Evolutionary conservation across 2,797 vertebrate species (phyloP).

Genomic region (Orientallactaga sibirica): DNA sequence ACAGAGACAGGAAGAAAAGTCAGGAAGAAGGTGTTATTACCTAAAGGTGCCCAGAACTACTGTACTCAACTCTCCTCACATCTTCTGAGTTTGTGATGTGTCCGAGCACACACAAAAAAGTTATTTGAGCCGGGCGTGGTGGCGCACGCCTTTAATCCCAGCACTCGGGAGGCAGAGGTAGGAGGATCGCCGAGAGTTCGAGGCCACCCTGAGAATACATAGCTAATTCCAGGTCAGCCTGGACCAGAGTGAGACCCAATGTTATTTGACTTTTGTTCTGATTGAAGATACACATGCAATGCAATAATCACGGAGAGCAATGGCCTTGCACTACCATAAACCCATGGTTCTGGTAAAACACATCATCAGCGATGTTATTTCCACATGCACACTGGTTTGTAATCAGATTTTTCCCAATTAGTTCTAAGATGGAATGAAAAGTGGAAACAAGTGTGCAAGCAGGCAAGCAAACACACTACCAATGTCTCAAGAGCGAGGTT

Average conservation of each 20-base stretch:
- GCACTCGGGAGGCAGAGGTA: too few relatives aligned
- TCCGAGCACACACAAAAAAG: slow-evolving; percentile 60
- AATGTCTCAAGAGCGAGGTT: slow-evolving; percentile 51
- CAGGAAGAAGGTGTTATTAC: slow-evolving; percentile 87
- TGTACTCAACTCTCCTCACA: slow-evolving; percentile 73
- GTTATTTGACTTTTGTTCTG: neutral
- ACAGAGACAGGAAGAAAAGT: slow-evolving; percentile 86
- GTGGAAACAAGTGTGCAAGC: slow-evolving; percentile 60
- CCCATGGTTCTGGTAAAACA: slow-evolving; percentile 82
- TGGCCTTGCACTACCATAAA: slow-evolving; percentile 27
- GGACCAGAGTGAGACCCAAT: too few relatives aligned
- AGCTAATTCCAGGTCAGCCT: too few relatives aligned
- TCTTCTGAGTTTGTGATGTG: neutral
- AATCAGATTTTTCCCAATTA: slow-evolving; percentile 63
- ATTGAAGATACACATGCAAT: slow-evolving; percentile 2
- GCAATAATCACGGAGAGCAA: neutral
- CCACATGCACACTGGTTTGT: slow-evolving; percentile 31
- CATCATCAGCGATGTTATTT: slow-evolving; percentile 51
- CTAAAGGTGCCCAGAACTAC: slow-evolving; percentile 85
- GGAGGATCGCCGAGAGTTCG: too few relatives aligned
- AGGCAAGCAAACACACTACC: slow-evolving; percentile 64
- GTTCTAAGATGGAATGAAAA: slow-evolving; percentile 56
- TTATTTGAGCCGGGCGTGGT: too few relatives aligned
- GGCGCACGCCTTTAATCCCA: too few relatives aligned
- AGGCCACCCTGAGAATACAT: too few relatives aligned